Base-by-base conservation (phyloP, 1,140 invertebrate genomes). In the Eciton burchellii region DNA sequence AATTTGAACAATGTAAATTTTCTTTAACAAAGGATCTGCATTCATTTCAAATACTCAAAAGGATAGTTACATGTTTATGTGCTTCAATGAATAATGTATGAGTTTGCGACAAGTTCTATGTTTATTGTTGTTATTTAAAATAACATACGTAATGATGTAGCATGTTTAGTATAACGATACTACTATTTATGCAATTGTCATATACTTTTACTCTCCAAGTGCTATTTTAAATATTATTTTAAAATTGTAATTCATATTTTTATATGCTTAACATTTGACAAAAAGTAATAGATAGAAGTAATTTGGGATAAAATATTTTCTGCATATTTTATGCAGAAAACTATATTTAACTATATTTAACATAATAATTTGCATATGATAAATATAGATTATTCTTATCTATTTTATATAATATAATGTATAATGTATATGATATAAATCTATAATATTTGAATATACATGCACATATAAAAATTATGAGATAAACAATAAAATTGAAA, bases 191-290 rank as follows among this genome's bases (percentile, higher is more conserved):
- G 19, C 21, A 6, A 54, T 19, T 56, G 9, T 14, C 41, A 14
- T n/a, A 0, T 54, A 26, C 26, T 8, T n/a, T 1, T 3, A 11
- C 24, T 56, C 19, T 56, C 3, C n/a, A n/a, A n/a, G n/a, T n/a
- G n/a, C 3, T 35, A 3, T 35, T 35, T 35, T 35, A 54, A 70
- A 49, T 52, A 19, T 35, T 35, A 6, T 12, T 71, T 21, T 54
- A 41, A 54, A 21, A 41, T 0, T 35, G 0, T n/a, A 70, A n/a
- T 70, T n/a, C n/a, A 5, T 5, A 52, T 70, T 70, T 70, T 70
- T 52, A 35, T 12, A 59, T 11, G 14, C 1, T 41, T 3, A 8
- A 35, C 49, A 70, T 54, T n/a, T 68, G 11, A 24, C 19, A n/a
- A 12, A 19, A 11, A 49, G 19, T 14, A 3, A 29, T 6, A 14